These are phyloP conservation scores for Marisa cornuarietis DNA, from an alignment of 1,140 invertebrate genomes.

Conservation along the genomic window DNA sequence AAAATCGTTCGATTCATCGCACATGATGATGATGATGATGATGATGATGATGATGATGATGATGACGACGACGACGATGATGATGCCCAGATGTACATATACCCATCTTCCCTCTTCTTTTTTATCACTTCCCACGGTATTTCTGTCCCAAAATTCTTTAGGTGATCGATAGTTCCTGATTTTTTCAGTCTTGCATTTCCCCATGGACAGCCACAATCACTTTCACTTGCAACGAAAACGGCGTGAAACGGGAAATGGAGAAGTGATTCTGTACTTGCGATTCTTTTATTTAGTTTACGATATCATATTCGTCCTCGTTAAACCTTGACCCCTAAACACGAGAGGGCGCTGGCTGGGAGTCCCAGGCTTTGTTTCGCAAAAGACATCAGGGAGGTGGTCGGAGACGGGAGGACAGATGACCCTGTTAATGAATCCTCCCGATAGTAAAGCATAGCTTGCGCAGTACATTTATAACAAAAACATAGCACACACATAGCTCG, in stretches of 20 bases:
- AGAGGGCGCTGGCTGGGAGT: no score
- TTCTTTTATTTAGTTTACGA: neutral
- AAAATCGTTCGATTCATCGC: neutral
- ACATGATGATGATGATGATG: conserved; percentile 3
- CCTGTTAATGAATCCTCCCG: no score
- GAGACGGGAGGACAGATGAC: no score
- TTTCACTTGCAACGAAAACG: neutral
- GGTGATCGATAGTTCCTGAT: neutral
- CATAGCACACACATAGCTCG: no score
- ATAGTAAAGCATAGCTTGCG: no score
- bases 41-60: conserved; percentile 3
- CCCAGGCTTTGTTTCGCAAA: no score
- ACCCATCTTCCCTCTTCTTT: neutral
- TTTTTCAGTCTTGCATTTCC: neutral
- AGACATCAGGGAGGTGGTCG: no score
- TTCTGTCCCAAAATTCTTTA: neutral
- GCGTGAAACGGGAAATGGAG: neutral
- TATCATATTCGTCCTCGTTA: no score
- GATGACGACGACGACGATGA: neutral
- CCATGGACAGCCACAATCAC: neutral
- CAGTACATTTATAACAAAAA: no score
- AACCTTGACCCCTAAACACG: no score
- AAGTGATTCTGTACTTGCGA: no score
- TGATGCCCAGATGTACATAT: neutral
- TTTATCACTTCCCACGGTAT: neutral